These are phyloP conservation scores for Nomada hirtipes DNA, from an alignment of 2,888 invertebrate species.

Conservation along the genomic window DNA sequence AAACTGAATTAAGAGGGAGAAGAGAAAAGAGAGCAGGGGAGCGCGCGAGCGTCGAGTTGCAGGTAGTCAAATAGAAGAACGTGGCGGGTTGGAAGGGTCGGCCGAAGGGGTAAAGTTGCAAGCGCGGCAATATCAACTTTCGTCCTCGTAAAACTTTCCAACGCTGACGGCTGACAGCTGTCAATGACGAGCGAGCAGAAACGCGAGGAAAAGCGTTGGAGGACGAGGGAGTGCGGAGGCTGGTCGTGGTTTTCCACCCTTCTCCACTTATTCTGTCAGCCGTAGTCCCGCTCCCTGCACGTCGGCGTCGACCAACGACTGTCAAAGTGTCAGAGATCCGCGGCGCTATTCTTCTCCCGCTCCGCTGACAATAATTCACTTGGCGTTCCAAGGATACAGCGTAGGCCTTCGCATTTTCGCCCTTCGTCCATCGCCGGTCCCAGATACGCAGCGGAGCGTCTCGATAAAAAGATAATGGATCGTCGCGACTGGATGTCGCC, in stretches of 20 bases:
- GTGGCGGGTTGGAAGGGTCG: neutral
- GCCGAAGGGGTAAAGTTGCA: conserved; percentile 64
- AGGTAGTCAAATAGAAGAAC: neutral
- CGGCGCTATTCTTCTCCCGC: conserved; percentile 62
- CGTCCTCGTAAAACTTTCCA: conserved; percentile 77
- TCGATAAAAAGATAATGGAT: conserved; percentile 47
- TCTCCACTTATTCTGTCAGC: conserved; percentile 56
- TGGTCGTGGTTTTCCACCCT: conserved; percentile 67
- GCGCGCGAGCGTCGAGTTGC: neutral
- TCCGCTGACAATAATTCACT: conserved; percentile 72
- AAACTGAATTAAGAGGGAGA: conserved; percentile 35
- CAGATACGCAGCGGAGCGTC: neutral
- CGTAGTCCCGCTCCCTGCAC: conserved; percentile 34
- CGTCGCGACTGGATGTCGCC: conserved; percentile 9
- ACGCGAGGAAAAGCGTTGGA: conserved; percentile 6
- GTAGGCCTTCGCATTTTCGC: conserved; percentile 2
- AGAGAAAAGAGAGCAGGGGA: conserved; percentile 1
- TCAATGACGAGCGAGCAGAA: conserved; percentile 71
- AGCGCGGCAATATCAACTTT: conserved; percentile 81
- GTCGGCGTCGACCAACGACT: conserved; percentile 65
- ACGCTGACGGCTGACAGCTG: conserved; percentile 80
- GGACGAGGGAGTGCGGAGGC: conserved; percentile 38
- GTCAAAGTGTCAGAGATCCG: conserved; percentile 76
- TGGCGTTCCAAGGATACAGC: conserved; percentile 68
- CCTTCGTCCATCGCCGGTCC: neutral